phyloP scores from a whole-genome alignment of 2,888 invertebrate species.

The Catocala sponsa region DNA sequence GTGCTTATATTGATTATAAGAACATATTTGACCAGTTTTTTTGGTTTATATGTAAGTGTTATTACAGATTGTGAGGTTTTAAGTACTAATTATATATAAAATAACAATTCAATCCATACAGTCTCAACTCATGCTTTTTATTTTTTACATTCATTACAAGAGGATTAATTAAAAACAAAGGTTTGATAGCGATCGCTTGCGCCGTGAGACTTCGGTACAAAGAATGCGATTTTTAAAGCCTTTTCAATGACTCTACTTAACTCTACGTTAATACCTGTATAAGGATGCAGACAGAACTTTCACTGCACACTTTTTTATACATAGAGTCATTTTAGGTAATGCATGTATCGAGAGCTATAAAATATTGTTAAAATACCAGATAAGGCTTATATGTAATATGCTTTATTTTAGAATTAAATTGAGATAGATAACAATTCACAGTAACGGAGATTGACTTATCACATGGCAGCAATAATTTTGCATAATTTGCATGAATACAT shows the following conservation, averaged over 20 bases:
- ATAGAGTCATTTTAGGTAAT: conserved; percentile 19
- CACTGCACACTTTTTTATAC: conserved; percentile 39
- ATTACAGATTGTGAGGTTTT: no score
- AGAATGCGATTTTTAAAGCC: conserved; percentile 39
- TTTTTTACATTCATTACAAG: background rate
- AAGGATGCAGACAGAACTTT: conserved; percentile 48
- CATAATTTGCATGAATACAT: no score
- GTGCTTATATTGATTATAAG: background rate
- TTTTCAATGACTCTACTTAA: conserved; percentile 22
- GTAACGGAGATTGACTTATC: no score
- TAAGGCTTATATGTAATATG: no score
- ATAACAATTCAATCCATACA: no score
- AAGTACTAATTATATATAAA: no score
- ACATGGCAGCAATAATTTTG: no score
- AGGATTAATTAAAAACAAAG: background rate
- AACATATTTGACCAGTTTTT: no score
- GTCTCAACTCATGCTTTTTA: no score
- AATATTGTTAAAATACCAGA: background rate
- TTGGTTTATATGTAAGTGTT: no score
- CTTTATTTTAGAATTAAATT: no score
- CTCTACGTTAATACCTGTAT: conserved; percentile 22
- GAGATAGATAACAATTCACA: no score
- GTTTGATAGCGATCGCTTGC: conserved; percentile 11
- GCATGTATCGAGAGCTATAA: conserved; percentile 13
- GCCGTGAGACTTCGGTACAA: conserved; percentile 19